Evolutionary conservation across 2,113 vertebrate species (phyloP).

Genomic region (Elachura formosa): DNA sequence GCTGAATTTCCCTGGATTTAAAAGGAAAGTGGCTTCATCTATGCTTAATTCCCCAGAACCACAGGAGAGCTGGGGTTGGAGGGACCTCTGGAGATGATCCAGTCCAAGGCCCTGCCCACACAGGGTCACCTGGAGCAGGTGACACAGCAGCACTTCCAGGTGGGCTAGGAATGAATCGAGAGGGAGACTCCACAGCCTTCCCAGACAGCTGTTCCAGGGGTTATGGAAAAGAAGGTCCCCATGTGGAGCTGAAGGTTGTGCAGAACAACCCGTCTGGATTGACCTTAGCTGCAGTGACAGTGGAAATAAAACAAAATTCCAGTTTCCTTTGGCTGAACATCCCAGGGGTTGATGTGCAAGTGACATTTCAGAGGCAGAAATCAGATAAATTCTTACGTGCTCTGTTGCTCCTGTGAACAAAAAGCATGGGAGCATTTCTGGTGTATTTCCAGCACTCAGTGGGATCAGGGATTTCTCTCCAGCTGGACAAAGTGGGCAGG

Average conservation of each 20-base stretch:
- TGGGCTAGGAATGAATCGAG: not conserved
- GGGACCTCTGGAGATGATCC: not conserved
- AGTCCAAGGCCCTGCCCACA: not conserved
- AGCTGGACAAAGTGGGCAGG: not conserved
- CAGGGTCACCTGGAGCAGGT: not conserved
- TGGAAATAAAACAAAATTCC: not conserved
- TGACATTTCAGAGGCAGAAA: not conserved
- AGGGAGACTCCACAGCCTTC: not conserved
- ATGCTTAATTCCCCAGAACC: not conserved
- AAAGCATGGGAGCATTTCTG: not conserved
- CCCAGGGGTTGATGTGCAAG: not conserved
- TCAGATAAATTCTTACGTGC: not conserved
- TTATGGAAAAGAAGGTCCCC: not conserved
- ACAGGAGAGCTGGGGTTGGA: not conserved
- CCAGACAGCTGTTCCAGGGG: not conserved
- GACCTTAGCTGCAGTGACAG: not conserved
- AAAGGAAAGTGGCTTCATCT: not conserved
- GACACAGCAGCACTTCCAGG: not conserved
- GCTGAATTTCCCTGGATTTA: not conserved
- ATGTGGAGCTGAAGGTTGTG: not conserved
- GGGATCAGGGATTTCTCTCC: not conserved
- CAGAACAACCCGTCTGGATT: not conserved
- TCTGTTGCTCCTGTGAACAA: not conserved
- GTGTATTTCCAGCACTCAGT: rapidly evolving
- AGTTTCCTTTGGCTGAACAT: not conserved